Conservation (phyloP, 2,888 invertebrate genomes). For the Enoplolaimus lenunculus region DNA sequence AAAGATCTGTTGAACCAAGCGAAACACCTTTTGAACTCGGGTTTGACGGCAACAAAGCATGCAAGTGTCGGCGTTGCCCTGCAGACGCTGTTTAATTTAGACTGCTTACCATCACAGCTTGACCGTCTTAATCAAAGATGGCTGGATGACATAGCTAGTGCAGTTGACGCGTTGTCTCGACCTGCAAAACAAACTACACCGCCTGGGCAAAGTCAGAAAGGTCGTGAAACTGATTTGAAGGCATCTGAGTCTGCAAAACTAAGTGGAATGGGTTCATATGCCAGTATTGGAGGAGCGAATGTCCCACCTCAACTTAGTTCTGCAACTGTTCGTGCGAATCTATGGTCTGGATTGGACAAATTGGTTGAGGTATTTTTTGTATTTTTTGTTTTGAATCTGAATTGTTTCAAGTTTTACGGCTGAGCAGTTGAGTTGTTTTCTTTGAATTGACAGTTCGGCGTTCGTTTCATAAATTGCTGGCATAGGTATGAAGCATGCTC, state of each 20-base stretch:
- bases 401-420: too few species aligned
- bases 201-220: too few species aligned
- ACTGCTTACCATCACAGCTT: slow-evolving; percentile 29
- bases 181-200: neutral
- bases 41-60: slow-evolving; percentile 53
- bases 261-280: neutral
- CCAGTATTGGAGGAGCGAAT: neutral
- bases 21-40: slow-evolving; percentile 62
- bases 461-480: too few species aligned
- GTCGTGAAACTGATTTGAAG: too few species aligned
- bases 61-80: slow-evolving; percentile 49
- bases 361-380: slow-evolving; percentile 54
- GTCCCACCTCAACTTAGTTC: slow-evolving; percentile 21
- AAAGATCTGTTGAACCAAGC: slow-evolving; percentile 64
- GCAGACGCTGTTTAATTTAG: slow-evolving; percentile 53
- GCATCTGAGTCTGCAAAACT: neutral
- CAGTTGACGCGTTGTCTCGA: neutral
- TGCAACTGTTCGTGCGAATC: slow-evolving; percentile 49
- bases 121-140: slow-evolving; percentile 43
- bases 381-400: too few species aligned
- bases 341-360: slow-evolving; percentile 79
- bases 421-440: too few species aligned
- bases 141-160: slow-evolving; percentile 45
- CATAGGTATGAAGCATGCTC: too few species aligned
- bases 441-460: too few species aligned